Conservation (phyloP, 2,888 invertebrate genomes). For the Cinara cedri region DNA sequence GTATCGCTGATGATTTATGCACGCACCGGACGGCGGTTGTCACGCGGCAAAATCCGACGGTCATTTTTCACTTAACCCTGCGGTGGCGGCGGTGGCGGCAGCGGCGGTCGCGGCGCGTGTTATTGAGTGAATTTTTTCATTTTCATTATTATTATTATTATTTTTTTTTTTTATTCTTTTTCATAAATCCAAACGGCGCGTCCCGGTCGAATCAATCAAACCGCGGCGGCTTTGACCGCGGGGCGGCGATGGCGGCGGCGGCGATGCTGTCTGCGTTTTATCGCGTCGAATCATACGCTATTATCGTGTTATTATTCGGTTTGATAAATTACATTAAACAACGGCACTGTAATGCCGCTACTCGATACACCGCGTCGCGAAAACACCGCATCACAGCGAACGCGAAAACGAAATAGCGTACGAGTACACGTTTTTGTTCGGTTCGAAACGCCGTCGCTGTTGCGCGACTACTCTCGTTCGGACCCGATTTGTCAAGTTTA, state of each 20-base stretch:
- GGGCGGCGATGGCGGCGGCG: neutral
- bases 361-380: neutral
- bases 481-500: conserved; percentile 27
- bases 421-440: neutral
- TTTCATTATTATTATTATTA: neutral
- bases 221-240: no score
- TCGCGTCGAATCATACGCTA: neutral
- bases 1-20: conserved; percentile 44
- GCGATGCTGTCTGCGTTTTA: conserved; percentile 6
- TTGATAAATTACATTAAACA: conserved; percentile 21
- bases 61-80: conserved; percentile 39
- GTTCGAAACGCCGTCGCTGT: no score
- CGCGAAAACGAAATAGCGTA: neutral
- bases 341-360: no score
- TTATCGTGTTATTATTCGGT: conserved; percentile 11
- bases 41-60: conserved; percentile 27
- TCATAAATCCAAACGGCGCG: neutral
- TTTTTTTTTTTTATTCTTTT: neutral
- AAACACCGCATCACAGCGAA: neutral
- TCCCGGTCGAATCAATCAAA: conserved; percentile 35
- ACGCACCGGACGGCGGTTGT: conserved; percentile 34
- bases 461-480: neutral
- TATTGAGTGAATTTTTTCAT: conserved; percentile 29
- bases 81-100: no score
- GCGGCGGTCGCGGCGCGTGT: no score